Conservation (phyloP, 2,888 invertebrate genomes). For the Drosophila fungiperda region DNA sequence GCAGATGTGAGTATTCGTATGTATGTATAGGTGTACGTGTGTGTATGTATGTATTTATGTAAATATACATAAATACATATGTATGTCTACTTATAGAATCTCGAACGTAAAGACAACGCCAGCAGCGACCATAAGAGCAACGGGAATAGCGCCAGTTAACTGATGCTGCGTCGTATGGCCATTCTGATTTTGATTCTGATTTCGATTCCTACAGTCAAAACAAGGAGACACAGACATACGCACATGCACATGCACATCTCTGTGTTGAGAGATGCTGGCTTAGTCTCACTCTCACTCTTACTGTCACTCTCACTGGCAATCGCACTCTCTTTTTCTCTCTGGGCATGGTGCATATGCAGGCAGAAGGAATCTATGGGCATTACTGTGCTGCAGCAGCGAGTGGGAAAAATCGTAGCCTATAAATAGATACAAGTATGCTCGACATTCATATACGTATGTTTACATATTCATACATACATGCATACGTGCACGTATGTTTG, state of each 20-base stretch:
- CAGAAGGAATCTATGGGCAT: slow-evolving; percentile 59
- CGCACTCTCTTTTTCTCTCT: slow-evolving; percentile 10
- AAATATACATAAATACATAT: slow-evolving; percentile 57
- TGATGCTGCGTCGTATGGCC: slow-evolving; percentile 56
- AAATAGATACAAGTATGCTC: slow-evolving; percentile 68
- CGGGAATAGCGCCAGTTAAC: slow-evolving; percentile 57
- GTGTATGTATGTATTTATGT: slow-evolving; percentile 50
- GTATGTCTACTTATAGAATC: slow-evolving; percentile 75
- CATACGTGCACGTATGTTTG: slow-evolving; percentile 1
- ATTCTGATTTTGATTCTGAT: slow-evolving; percentile 46
- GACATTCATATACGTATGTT: slow-evolving; percentile 11
- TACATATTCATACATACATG: slow-evolving; percentile 2
- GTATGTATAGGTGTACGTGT: slow-evolving; percentile 29
- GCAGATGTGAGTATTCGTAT: slow-evolving; percentile 24
- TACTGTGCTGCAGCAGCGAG: slow-evolving; percentile 53
- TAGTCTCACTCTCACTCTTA: background rate
- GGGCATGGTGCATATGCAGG: slow-evolving; percentile 42
- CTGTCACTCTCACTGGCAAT: background rate
- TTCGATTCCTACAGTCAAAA: slow-evolving; percentile 49
- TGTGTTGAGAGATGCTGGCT: slow-evolving; percentile 12
- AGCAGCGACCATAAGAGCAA: slow-evolving; percentile 36
- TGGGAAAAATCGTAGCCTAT: slow-evolving; percentile 77
- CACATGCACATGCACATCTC: background rate
- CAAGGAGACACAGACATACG: slow-evolving; percentile 37
- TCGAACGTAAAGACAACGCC: slow-evolving; percentile 53